phyloP scores from a whole-genome alignment of 2,888 invertebrate genomes.

The Doris montereyensis region DNA sequence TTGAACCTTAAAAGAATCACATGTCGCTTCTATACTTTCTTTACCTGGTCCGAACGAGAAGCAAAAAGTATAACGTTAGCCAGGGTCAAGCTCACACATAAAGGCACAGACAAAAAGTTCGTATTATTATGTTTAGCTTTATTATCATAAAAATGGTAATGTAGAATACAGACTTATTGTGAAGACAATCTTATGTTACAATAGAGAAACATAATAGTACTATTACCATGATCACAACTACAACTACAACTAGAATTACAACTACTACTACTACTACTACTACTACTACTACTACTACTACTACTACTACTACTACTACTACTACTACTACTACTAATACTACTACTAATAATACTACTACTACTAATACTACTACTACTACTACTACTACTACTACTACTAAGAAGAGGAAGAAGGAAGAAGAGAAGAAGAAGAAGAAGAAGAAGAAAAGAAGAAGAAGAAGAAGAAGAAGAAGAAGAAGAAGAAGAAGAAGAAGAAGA shows the following conservation, averaged over 20 bases:
- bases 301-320: constrained; percentile 9
- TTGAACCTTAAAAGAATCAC: too few species aligned
- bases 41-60: too few species aligned
- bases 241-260: constrained; percentile 1
- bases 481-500: background rate
- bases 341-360: constrained; percentile 6
- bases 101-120: too few species aligned
- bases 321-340: background rate
- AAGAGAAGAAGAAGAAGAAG: background rate
- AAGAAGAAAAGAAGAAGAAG: background rate
- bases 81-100: too few species aligned
- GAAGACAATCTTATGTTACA: too few species aligned
- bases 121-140: too few species aligned
- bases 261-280: constrained; percentile 9
- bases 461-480: constrained; percentile 1
- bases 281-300: constrained; percentile 9
- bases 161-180: too few species aligned
- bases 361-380: constrained; percentile 5
- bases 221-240: constrained; percentile 2
- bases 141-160: too few species aligned
- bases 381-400: background rate
- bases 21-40: too few species aligned
- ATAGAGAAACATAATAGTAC: too few species aligned
- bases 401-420: background rate
- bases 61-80: too few species aligned